Evolutionary conservation across 2,888 invertebrate genomes (phyloP), one percentile per base, ranked within the genome.

Genomic region (Herminia tarsipennalis): DNA sequence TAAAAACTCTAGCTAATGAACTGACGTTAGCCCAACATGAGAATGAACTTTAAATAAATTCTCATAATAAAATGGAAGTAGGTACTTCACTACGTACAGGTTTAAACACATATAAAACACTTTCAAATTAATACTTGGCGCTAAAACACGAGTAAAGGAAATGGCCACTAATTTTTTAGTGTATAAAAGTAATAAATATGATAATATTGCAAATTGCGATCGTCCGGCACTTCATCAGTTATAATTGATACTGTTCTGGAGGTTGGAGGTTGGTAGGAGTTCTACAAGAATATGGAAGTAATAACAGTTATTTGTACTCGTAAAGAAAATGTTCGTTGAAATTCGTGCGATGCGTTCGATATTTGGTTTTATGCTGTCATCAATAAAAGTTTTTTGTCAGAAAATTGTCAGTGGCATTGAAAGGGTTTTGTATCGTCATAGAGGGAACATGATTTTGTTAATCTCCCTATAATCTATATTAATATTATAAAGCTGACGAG

Each of bases 261-360:
- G 66, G 60, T 53, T 54, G 5, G 8, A 16, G 34, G 34, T 46
- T 47, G 29, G 36, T 38, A n/a, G 34, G 62, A 4, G 5, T 18
- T 4, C 20, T 5, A 5, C 3, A 3, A 4, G 20, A 18, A 4
- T 3, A 18, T 18, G 20, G 20, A 3, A 18, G 53, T 76, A 79
- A 81, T 81, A 72, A 70, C 73, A 58, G 73, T 70, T 55, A 78
- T 82, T n/a, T 68, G 52, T 36, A 27, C 43, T 55, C 56, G 51
- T 66, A 53, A 61, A 57, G 59, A 66, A 63, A 18, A n/a, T n/a
- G n/a, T n/a, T n/a, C n/a, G n/a, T n/a, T n/a, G n/a, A n/a, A n/a
- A n/a, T n/a, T n/a, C n/a, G n/a, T n/a, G n/a, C n/a, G n/a, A n/a
- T n/a, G n/a, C n/a, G n/a, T n/a, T n/a, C n/a, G n/a, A n/a, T n/a